Conservation (phyloP, 2,888 invertebrate species). For the Trachelus troglodyta region DNA sequence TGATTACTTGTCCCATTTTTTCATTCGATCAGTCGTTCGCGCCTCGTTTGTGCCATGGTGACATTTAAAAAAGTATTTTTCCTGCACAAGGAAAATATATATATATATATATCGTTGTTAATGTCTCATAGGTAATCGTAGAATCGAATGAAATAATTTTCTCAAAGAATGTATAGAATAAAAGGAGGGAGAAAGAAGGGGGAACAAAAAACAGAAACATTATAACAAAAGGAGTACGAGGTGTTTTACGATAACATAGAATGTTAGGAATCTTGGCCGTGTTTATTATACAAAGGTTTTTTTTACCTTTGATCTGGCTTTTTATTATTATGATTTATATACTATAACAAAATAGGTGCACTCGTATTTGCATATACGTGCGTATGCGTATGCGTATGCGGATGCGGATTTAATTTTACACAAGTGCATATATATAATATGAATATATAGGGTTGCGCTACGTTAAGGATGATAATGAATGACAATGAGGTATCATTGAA, state of each 20-base stretch:
- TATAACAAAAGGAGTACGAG: not conserved
- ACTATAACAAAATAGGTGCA: not conserved
- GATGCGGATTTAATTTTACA: not conserved
- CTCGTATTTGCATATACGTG: not conserved
- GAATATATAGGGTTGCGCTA: conserved; percentile 11
- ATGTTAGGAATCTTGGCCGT: not conserved
- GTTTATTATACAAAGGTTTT: not conserved
- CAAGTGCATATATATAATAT: conserved; percentile 14
- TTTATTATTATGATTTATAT: not conserved
- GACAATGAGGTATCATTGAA: conserved; percentile 1
- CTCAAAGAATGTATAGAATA: not conserved
- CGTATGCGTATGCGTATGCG: not conserved
- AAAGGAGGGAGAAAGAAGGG: not conserved
- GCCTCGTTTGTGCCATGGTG: not conserved
- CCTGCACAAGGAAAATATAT: not conserved
- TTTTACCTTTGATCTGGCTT: not conserved
- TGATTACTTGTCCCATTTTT: not conserved
- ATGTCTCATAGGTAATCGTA: not conserved
- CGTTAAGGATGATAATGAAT: not conserved
- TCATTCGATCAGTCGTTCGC: not conserved
- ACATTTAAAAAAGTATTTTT: not conserved
- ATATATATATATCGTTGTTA: not conserved
- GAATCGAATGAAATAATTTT: not conserved
- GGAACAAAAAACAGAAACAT: not conserved
- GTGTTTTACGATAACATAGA: not conserved